Conservation (phyloP, 2,113 vertebrate species). For the Chionomys nivalis region DNA sequence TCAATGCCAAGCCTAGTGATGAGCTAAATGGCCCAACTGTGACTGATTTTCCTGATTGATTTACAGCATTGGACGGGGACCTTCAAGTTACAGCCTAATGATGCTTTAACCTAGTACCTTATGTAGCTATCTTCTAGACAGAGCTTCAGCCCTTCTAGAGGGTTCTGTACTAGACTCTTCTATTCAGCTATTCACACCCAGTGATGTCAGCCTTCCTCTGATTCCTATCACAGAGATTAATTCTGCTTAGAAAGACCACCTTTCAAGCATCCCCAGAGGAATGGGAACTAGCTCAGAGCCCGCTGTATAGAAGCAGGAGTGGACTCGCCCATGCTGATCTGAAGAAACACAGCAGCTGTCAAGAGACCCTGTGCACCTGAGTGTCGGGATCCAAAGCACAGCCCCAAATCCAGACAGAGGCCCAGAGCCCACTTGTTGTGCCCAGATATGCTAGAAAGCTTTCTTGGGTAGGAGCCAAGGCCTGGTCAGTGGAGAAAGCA, state of each 20-base stretch:
- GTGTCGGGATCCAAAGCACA: too few relatives aligned
- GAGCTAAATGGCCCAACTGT: neutral
- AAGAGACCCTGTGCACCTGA: rapidly evolving
- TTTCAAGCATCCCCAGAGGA: neutral
- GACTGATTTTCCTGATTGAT: neutral
- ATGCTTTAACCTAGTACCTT: neutral
- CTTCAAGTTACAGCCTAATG: neutral
- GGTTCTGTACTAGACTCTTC: neutral
- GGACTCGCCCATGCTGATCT: rapidly evolving
- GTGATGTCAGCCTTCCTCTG: neutral
- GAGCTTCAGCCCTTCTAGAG: neutral
- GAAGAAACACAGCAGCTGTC: neutral
- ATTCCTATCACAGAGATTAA: neutral
- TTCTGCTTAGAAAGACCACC: neutral
- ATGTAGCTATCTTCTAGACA: neutral
- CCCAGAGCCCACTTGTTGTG: rapidly evolving
- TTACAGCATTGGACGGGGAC: neutral
- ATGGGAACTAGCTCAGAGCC: rapidly evolving
- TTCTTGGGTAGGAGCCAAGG: neutral
- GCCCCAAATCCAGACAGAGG: neutral
- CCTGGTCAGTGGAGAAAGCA: neutral
- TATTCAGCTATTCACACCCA: neutral
- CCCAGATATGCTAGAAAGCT: neutral
- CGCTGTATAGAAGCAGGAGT: rapidly evolving
- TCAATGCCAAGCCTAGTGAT: neutral